These are phyloP conservation scores for Nemoura dubitans DNA, from an alignment of 2,888 invertebrate species.

Conservation along the genomic window DNA sequence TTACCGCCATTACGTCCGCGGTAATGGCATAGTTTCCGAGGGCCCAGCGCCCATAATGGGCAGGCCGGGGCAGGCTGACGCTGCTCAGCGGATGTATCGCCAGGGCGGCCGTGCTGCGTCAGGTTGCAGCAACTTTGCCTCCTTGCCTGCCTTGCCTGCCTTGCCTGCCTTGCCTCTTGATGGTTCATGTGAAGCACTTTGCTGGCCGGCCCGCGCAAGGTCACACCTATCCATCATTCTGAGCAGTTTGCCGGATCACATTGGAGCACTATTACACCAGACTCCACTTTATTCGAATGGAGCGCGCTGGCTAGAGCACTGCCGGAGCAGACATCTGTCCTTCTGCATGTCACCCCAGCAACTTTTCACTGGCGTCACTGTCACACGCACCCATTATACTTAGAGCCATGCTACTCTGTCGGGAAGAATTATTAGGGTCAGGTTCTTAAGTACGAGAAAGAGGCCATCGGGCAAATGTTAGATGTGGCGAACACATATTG, in stretches of 20 bases:
- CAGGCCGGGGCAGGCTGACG: too few species aligned
- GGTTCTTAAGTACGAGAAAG: constrained; percentile 50
- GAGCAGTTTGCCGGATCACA: constrained; percentile 18
- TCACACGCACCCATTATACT: constrained; percentile 55
- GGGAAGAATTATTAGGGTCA: constrained; percentile 58
- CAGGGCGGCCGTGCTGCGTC: constrained; percentile 17
- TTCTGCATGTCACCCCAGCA: constrained; percentile 48
- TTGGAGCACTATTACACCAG: constrained; percentile 42
- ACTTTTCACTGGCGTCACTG: constrained; percentile 50
- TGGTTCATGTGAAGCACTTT: constrained; percentile 41
- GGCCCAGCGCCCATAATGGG: constrained; percentile 30
- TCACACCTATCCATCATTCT: constrained; percentile 46
- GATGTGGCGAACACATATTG: constrained; percentile 18
- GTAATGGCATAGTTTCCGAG: constrained; percentile 40
- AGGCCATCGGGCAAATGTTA: constrained; percentile 18
- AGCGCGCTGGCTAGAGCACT: background rate
- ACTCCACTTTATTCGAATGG: constrained; percentile 40
- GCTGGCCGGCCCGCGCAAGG: constrained; percentile 40
- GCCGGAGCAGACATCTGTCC: constrained; percentile 48
- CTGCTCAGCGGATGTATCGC: constrained; percentile 33
- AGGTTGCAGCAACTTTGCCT: constrained; percentile 24
- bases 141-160: too few species aligned
- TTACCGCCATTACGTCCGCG: constrained; percentile 35
- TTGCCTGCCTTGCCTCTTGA: too few species aligned
- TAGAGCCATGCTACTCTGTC: constrained; percentile 55